These are phyloP conservation scores for Eilema griseolum DNA, from an alignment of 2,888 invertebrate genomes.

Conservation along the genomic window DNA sequence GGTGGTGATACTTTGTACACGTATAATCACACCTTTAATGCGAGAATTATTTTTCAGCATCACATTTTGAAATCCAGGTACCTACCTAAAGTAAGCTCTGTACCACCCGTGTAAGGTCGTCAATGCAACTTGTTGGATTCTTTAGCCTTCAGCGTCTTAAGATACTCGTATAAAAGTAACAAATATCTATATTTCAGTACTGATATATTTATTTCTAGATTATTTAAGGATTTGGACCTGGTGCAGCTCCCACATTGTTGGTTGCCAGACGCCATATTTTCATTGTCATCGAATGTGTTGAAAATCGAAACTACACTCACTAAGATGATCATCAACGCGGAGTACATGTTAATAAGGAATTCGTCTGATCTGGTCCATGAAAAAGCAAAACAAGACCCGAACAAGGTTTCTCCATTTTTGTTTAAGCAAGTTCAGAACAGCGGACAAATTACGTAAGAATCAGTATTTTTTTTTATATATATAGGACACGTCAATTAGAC, in stretches of 20 bases:
- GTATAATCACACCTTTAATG: too few relatives aligned
- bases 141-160: too few relatives aligned
- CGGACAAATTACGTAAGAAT: slow-evolving; percentile 70
- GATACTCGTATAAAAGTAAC: neutral
- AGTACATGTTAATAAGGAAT: slow-evolving; percentile 66
- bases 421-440: slow-evolving; percentile 60
- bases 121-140: too few relatives aligned
- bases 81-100: too few relatives aligned
- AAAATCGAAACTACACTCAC: slow-evolving; percentile 57
- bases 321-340: slow-evolving; percentile 63
- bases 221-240: slow-evolving; percentile 59
- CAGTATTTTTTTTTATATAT: too few relatives aligned
- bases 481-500: too few relatives aligned
- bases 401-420: slow-evolving; percentile 66
- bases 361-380: slow-evolving; percentile 54
- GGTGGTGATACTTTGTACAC: too few relatives aligned
- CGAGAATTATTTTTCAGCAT: too few relatives aligned
- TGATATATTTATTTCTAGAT: slow-evolving; percentile 46
- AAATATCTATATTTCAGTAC: neutral
- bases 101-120: too few relatives aligned
- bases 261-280: slow-evolving; percentile 59
- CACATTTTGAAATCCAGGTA: too few relatives aligned
- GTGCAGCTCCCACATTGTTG: slow-evolving; percentile 56
- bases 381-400: slow-evolving; percentile 40
- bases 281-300: slow-evolving; percentile 61